These are phyloP conservation scores for Nomada hirtipes DNA, from an alignment of 2,888 invertebrate genomes.

Conservation along the genomic window DNA sequence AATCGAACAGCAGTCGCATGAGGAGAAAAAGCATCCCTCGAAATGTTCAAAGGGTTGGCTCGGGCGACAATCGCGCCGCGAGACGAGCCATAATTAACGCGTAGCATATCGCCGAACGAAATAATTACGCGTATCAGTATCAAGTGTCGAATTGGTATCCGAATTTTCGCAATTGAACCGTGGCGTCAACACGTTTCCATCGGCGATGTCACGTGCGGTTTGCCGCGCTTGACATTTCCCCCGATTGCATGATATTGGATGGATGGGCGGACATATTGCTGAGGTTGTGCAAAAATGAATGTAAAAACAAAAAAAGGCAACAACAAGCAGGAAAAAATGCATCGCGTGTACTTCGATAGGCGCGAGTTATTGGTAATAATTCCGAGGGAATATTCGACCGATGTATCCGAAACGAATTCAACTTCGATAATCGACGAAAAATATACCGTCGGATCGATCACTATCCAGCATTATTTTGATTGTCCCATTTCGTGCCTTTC, in stretches of 20 bases:
- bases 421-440: conserved; percentile 60
- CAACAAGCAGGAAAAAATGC: conserved; percentile 32
- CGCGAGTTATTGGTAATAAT: conserved; percentile 33
- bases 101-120: conserved; percentile 54
- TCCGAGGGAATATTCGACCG: conserved; percentile 43
- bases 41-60: conserved; percentile 2
- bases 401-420: conserved; percentile 24
- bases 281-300: conserved; percentile 52
- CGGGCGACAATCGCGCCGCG: background rate
- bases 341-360: conserved; percentile 26
- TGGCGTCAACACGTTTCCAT: conserved; percentile 52
- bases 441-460: conserved; percentile 35
- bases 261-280: conserved; percentile 57
- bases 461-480: conserved; percentile 43
- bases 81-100: conserved; percentile 38
- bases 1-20: background rate
- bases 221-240: conserved; percentile 69
- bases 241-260: conserved; percentile 70
- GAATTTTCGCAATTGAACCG: conserved; percentile 65
- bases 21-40: conserved; percentile 5
- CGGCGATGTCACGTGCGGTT: conserved; percentile 62
- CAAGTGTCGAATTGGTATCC: conserved; percentile 66
- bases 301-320: conserved; percentile 31
- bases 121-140: conserved; percentile 65
- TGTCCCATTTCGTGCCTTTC: background rate